A percentile compares a stretch with the other conserved stretches of the same genome.
These are phyloP conservation scores for Serilophus lunatus DNA, from an alignment of 2,113 vertebrate species.

Conservation along the genomic window DNA sequence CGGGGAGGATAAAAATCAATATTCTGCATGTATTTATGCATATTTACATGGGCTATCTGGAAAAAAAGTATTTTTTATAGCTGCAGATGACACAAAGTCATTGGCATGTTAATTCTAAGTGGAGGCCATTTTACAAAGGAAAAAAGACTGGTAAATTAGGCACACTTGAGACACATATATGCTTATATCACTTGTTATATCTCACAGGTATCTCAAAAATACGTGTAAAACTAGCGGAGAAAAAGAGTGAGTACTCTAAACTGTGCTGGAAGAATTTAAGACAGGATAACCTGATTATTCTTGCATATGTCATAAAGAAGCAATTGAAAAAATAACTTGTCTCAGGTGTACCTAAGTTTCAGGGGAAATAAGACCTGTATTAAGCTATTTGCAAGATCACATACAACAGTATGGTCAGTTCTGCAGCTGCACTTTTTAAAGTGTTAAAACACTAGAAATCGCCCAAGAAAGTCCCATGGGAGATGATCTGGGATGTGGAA, in stretches of 20 bases:
- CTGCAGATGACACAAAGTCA: neutral
- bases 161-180: neutral
- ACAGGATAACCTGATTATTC: neutral
- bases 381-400: neutral
- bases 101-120: neutral
- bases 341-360: neutral
- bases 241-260: neutral
- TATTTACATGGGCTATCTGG: neutral
- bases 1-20: neutral
- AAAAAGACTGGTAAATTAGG: neutral
- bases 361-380: neutral
- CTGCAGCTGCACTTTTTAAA: neutral
- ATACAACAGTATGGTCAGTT: neutral
- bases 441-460: neutral
- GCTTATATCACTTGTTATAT: neutral
- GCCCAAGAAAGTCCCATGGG: neutral
- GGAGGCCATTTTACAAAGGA: neutral
- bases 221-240: neutral
- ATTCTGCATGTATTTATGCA: neutral
- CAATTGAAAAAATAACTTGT: neutral
- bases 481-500: neutral
- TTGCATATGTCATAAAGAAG: neutral
- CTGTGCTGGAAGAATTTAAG: neutral
- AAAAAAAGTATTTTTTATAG: neutral
- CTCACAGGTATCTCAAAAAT: neutral